A percentile compares a stretch with the other conserved stretches of the same genome.
phyloP scores from a whole-genome alignment of 2,113 vertebrate species.

The Benitochromis conjunctus region DNA sequence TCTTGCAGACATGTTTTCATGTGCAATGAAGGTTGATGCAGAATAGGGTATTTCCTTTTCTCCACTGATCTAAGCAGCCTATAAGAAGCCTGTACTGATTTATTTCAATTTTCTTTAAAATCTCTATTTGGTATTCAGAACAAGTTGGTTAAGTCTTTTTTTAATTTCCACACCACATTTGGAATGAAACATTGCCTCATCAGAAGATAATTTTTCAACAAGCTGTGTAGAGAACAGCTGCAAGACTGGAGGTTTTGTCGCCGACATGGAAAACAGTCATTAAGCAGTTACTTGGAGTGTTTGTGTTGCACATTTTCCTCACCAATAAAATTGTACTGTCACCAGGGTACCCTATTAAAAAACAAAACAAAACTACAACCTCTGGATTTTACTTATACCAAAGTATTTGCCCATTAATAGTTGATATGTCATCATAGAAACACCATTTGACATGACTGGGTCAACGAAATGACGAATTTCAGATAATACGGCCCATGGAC shows the following conservation, averaged over 20 bases:
- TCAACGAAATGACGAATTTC: not conserved
- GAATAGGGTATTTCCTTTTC: conserved; percentile 7
- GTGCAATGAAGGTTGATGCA: not conserved
- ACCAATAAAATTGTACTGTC: not conserved
- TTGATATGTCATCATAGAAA: not conserved
- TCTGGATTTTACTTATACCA: not conserved
- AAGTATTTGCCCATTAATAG: not conserved
- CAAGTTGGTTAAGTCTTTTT: conserved; percentile 2
- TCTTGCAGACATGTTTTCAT: conserved; percentile 12
- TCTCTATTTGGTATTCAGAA: conserved; percentile 9
- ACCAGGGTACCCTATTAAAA: conserved; percentile 1
- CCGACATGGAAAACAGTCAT: conserved; percentile 13
- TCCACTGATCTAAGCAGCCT: not conserved
- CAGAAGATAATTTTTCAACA: conserved; percentile 18
- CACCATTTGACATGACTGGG: not conserved
- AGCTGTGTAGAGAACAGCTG: conserved; percentile 21
- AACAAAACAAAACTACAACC: not conserved
- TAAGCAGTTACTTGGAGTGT: conserved; percentile 19
- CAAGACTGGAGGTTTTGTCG: not conserved
- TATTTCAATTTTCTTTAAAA: conserved; percentile 14
- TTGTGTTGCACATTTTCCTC: not conserved
- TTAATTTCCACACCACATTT: conserved; percentile 24
- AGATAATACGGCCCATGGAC: not conserved
- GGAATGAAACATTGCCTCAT: conserved; percentile 16
- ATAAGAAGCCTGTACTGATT: not conserved